Base-by-base conservation (phyloP, 2,888 invertebrate species). In the Anthophora plumipes region DNA sequence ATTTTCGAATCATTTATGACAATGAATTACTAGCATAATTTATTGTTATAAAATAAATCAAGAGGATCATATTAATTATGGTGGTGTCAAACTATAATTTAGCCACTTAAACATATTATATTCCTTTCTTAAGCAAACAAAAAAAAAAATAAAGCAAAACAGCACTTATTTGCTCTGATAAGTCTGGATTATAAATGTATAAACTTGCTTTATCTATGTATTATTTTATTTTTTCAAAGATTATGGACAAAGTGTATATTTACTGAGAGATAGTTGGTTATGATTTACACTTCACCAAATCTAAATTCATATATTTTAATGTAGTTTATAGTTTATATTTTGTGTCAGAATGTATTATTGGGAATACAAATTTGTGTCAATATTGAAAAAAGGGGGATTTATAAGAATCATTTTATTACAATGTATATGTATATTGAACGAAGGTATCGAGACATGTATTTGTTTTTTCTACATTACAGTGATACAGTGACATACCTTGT, bases 161-260 rank as follows among this genome's bases (percentile, higher is more conserved):
- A 80, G 72, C 80, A 84, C 80, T 87, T 83, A 85, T 88, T 89
- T 86, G 79, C 84, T 84, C 73, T 68, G 75, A 77, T 88, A 82
- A 79, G 77, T 88, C 71, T 77, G 78, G 75, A 84, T 84, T 83
- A 61, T n/a, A 82, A 84, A 77, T 89, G 90, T 90, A 88, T 89
- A 90, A 89, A 89, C 86, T 86, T 89, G 81, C 88, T 89, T 89
- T 89, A 89, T 84, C 82, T 86, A 86, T 84, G 81, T 87, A 81
- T 87, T 85, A 82, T 83, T 78, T 88, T 88, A 88, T 86, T 88
- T 89, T 84, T 87, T 88, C 88, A 87, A 86, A 89, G 85, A 89
- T 89, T 86, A 86, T 86, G 87, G 83, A 87, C 85, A 88, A 88
- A 90, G 84, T 91, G 90, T 92, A 90, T 87, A 90, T 91, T 91